Evolutionary conservation across 1,140 invertebrate species (phyloP), one percentile per base, ranked within the genome.

Genomic region (Hyles euphorbiae): DNA sequence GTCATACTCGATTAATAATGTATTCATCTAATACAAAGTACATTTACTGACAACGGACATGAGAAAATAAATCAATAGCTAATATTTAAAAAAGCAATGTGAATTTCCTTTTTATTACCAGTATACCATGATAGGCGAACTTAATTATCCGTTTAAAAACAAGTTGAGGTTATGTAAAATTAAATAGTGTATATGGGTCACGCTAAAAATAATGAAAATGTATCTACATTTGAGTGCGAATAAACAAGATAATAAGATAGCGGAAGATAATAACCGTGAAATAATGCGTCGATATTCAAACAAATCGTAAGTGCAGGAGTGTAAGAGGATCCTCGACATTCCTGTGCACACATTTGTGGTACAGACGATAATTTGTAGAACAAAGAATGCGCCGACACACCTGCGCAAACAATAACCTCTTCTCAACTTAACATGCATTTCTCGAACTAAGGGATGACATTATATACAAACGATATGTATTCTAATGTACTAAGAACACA

Each of bases 321-420:
- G 43, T 51, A 48, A 59, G 60, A 69, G 63, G 67, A 72, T 69
- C 63, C 64, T 70, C 65, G 63, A 70, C 73, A 78, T 78, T 79
- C 73, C 70, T 67, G 55, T 69, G 51, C 56, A 55, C n/a, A 22
- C 61, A 65, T 72, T 60, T 62, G 72, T 68, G 70, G 56, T 63
- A 63, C 65, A 70, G 66, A 72, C 74, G 83, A 78, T 88, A 88
- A 88, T 88, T 83, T 75, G 57, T 65, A 81, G 83, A 85, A 85
- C 83, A 86, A 88, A 88, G 85, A 76, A 65, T 76, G 70, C 67
- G 53, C 61, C 61, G 59, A 57, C 62, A 74, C 83, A 86, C 81
- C 83, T 87, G 83, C 74, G 70, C 74, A 85, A 83, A 85, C 81
- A 82, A 61, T 69, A 63, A 60, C 58, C 69, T 67, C 67, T 60